phyloP scores from a whole-genome alignment of 2,113 vertebrate species.

The Lota lota region DNA sequence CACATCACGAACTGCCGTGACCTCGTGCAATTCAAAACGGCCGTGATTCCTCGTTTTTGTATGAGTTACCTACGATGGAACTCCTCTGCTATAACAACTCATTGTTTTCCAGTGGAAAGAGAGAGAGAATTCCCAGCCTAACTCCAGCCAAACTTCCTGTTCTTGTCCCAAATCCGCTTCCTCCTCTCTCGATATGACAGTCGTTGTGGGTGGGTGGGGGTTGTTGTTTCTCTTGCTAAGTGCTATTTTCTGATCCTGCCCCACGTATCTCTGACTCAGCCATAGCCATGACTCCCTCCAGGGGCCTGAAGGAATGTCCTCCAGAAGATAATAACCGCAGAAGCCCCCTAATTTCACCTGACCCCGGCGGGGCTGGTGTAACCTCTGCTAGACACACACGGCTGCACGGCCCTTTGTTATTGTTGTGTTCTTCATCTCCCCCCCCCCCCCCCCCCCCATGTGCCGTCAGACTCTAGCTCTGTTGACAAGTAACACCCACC shows the following conservation, averaged over 20 bases:
- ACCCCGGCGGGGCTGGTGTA: slow-evolving; percentile 45
- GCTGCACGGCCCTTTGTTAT: slow-evolving; percentile 33
- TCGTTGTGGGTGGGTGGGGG: slow-evolving; percentile 21
- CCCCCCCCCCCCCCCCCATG: no score
- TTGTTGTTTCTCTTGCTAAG: slow-evolving; percentile 24
- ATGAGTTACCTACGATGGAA: no score
- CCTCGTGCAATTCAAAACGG: no score
- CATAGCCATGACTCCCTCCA: slow-evolving; percentile 23
- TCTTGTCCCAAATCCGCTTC: slow-evolving; percentile 49
- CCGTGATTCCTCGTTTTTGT: no score
- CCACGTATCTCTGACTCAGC: slow-evolving; percentile 37
- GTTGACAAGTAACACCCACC: slow-evolving; percentile 14
- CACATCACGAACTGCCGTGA: no score
- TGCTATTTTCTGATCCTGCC: slow-evolving; percentile 54
- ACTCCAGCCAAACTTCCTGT: neutral
- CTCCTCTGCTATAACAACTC: no score
- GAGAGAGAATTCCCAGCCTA: no score
- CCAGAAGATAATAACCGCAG: slow-evolving; percentile 61
- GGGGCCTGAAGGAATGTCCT: slow-evolving; percentile 58
- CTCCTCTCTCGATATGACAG: slow-evolving; percentile 52
- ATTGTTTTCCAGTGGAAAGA: no score
- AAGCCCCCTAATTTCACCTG: slow-evolving; percentile 60
- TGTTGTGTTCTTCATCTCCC: slow-evolving; percentile 8
- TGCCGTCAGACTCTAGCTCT: slow-evolving; percentile 19
- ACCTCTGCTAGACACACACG: slow-evolving; percentile 41